Evolutionary conservation across 1,140 invertebrate genomes (phyloP).

Genomic region (Cylas formicarius): DNA sequence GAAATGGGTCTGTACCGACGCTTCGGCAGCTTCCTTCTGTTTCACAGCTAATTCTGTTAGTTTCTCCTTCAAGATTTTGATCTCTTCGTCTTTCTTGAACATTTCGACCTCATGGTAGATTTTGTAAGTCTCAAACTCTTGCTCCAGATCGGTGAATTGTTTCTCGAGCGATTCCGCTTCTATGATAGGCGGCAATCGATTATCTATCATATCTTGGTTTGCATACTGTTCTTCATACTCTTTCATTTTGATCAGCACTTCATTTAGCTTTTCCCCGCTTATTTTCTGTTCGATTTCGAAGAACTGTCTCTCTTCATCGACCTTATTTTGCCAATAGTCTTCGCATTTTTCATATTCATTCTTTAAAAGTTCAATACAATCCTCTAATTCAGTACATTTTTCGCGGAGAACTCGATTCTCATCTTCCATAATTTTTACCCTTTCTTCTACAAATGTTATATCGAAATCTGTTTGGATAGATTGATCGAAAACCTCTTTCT

Average conservation of each 20-base stretch:
- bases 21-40: constrained; percentile 23
- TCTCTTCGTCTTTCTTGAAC: constrained; percentile 48
- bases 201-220: constrained; percentile 39
- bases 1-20: constrained; percentile 25
- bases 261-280: constrained; percentile 68
- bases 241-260: constrained; percentile 63
- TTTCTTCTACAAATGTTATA: constrained; percentile 19
- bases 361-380: constrained; percentile 62
- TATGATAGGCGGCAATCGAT: constrained; percentile 64
- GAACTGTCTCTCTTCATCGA: constrained; percentile 68
- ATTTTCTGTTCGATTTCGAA: constrained; percentile 69
- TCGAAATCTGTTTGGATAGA: constrained; percentile 19
- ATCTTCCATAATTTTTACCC: constrained; percentile 27
- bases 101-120: constrained; percentile 43
- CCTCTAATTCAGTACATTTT: constrained; percentile 60
- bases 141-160: constrained; percentile 63
- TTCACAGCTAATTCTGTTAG: constrained; percentile 36
- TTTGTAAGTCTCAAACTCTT: constrained; percentile 57
- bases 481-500: constrained; percentile 14
- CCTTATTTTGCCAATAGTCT: constrained; percentile 73
- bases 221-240: constrained; percentile 75
- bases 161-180: constrained; percentile 67
- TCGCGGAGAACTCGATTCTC: constrained; percentile 48
- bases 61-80: constrained; percentile 47
- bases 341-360: constrained; percentile 75